Percentiles rank a stretch among this genome's conserved stretches.
Conservation (phyloP, 2,797 vertebrate species). For the Rhinatrema bivittatum region DNA sequence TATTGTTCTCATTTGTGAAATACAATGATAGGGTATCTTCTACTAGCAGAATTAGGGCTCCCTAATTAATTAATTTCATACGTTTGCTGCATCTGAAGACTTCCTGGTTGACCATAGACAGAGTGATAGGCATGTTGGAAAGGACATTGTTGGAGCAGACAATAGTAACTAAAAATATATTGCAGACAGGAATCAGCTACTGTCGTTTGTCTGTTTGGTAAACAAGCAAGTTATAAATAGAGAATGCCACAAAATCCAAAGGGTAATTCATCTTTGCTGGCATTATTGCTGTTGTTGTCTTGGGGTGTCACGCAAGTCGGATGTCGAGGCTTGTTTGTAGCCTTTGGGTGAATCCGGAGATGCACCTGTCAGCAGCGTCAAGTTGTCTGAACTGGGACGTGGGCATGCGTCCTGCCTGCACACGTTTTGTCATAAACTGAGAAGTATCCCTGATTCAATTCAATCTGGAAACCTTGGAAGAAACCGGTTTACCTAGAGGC, state of each 20-base stretch:
- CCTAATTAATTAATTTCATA: background rate
- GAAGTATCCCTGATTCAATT: too few relatives aligned
- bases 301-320: too few relatives aligned
- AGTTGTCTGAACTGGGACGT: too few relatives aligned
- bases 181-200: constrained; percentile 36
- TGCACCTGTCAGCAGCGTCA: too few relatives aligned
- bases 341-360: constrained; percentile 15
- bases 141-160: constrained; percentile 24
- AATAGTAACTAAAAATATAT: constrained; percentile 58
- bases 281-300: too few relatives aligned
- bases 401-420: too few relatives aligned
- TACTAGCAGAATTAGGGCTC: background rate
- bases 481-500: too few relatives aligned
- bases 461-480: too few relatives aligned
- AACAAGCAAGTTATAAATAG: constrained; percentile 47
- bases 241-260: constrained; percentile 22
- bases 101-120: background rate
- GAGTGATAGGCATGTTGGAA: too few relatives aligned
- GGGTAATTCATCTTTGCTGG: too few relatives aligned
- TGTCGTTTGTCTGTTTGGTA: constrained; percentile 37
- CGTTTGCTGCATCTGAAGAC: background rate
- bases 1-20: too few relatives aligned
- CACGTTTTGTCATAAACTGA: too few relatives aligned
- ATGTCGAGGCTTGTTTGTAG: background rate
- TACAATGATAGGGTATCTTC: constrained; percentile 25